A percentile compares a stretch with the other conserved stretches of the same genome.
phyloP scores from a whole-genome alignment of 2,888 invertebrate genomes.

The Lycocerus yunnanus region DNA sequence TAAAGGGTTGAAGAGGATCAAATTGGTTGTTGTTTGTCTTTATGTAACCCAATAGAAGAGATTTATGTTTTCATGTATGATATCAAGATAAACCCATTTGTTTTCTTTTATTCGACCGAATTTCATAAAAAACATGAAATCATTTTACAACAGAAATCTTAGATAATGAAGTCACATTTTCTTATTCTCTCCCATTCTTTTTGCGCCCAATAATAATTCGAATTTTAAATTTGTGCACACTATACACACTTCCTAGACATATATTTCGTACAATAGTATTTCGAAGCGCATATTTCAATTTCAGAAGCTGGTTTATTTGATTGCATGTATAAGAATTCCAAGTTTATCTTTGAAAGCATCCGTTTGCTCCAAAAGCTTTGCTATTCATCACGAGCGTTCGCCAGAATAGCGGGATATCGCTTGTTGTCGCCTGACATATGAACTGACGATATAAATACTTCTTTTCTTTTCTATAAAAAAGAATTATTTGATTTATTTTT shows the following conservation, averaged over 20 bases:
- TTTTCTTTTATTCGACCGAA: not conserved
- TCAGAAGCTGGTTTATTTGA: conserved; percentile 46
- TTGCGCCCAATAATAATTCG: conserved; percentile 8
- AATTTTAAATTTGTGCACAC: conserved; percentile 21
- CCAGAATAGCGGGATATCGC: conserved; percentile 32
- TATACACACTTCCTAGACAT: conserved; percentile 18
- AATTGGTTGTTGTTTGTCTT: not conserved
- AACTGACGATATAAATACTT: conserved; percentile 31
- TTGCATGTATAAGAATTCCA: conserved; percentile 45
- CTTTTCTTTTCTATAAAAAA: conserved; percentile 6
- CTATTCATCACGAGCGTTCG: conserved; percentile 35
- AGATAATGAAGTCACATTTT: not conserved
- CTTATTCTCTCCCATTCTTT: not conserved
- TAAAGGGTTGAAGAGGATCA: conserved; percentile 1
- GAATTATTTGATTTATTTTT: not conserved
- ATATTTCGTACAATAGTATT: conserved; percentile 31
- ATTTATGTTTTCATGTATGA: not conserved
- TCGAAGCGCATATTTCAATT: conserved; percentile 48
- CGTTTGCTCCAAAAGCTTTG: conserved; percentile 43
- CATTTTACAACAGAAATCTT: not conserved
- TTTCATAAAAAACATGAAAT: not conserved
- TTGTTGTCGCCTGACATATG: conserved; percentile 33
- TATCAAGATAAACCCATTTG: not conserved
- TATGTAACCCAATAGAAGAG: not conserved
- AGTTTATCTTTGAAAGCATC: conserved; percentile 47